phyloP scores from a whole-genome alignment of 2,888 invertebrate genomes.

The Pristionchus japonicus region DNA sequence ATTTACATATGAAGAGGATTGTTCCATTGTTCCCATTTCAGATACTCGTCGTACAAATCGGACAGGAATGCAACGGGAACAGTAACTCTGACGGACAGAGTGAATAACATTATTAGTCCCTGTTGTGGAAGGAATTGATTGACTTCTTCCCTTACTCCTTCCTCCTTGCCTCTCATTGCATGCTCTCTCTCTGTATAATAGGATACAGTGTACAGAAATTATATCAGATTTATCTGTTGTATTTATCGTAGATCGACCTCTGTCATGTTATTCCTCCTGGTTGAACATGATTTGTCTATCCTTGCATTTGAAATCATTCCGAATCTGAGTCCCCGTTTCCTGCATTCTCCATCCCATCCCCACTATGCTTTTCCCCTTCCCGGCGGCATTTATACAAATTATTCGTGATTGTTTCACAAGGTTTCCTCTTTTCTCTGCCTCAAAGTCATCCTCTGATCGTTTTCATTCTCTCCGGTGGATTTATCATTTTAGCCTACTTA shows the following conservation, averaged over 20 bases:
- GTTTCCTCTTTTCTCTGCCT: background rate
- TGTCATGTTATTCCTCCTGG: background rate
- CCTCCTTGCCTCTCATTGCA: background rate
- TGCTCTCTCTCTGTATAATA: background rate
- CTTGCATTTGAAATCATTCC: conserved; percentile 32
- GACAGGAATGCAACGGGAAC: conserved; percentile 49
- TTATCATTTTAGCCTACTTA: conserved; percentile 7
- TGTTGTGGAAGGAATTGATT: conserved; percentile 59
- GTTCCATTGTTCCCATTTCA: conserved; percentile 43
- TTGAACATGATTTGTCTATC: conserved; percentile 13
- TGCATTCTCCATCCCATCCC: conserved; percentile 26
- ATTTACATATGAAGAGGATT: too few relatives aligned
- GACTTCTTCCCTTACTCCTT: background rate
- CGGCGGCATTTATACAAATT: conserved; percentile 1
- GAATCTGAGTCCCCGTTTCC: conserved; percentile 1
- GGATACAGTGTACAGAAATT: conserved; percentile 18
- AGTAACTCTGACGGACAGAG: conserved; percentile 63
- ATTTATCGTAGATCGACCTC: background rate
- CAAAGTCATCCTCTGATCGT: background rate
- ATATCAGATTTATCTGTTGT: background rate
- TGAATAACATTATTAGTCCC: conserved; percentile 61
- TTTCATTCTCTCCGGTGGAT: conserved; percentile 31
- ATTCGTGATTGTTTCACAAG: conserved; percentile 2
- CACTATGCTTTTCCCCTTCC: conserved; percentile 5
- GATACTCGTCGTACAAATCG: conserved; percentile 59